Evolutionary conservation across 2,888 invertebrate species (phyloP).

Genomic region (Phasia obesa): DNA sequence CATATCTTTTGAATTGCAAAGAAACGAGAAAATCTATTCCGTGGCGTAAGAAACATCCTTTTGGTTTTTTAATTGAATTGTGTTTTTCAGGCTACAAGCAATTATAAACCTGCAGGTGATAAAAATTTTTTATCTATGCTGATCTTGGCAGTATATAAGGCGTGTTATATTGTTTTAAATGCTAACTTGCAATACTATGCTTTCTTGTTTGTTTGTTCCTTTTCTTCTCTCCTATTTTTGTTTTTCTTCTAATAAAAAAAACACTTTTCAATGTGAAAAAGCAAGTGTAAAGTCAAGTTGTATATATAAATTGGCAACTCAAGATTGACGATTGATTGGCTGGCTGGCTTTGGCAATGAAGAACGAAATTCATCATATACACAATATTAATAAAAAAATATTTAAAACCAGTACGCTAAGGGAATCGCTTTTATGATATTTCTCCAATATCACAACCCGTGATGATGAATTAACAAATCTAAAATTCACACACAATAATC

Average conservation of each 20-base stretch:
- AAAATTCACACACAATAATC: slow-evolving; percentile 4
- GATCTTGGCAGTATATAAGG: no score
- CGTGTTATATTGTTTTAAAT: no score
- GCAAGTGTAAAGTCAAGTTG: neutral
- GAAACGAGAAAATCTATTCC: neutral
- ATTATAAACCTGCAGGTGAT: no score
- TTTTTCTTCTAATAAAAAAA: neutral
- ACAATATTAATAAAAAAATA: slow-evolving; percentile 22
- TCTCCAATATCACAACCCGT: slow-evolving; percentile 23
- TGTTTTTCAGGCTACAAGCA: no score
- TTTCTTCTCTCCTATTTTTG: neutral
- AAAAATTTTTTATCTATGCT: no score
- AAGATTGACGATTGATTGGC: neutral
- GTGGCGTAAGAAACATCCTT: slow-evolving; percentile 24
- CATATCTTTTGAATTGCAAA: neutral
- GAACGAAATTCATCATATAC: slow-evolving; percentile 44
- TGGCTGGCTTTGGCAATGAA: slow-evolving; percentile 1
- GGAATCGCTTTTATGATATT: slow-evolving; percentile 67
- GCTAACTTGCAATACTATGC: neutral
- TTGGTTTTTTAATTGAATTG: neutral
- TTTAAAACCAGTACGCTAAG: slow-evolving; percentile 69
- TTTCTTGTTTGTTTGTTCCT: slow-evolving; percentile 11
- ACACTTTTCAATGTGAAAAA: neutral
- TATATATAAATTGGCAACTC: neutral
- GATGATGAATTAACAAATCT: slow-evolving; percentile 31